Base-by-base conservation (phyloP, 2,797 vertebrate genomes). In the Molossus molossus region DNA sequence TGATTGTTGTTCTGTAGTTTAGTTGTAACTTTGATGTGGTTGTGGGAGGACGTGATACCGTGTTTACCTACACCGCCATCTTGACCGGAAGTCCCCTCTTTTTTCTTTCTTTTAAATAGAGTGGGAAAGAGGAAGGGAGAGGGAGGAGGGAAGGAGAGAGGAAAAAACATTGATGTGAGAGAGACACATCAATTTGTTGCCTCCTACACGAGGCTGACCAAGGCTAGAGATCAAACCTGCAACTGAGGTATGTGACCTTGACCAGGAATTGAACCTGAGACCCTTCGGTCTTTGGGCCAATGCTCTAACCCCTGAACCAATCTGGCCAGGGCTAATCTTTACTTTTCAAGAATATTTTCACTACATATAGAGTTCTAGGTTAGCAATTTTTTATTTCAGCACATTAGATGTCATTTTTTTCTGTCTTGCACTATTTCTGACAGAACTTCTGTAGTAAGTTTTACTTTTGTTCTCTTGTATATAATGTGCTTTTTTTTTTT, bases 401-500 rank as follows among this genome's bases (percentile, higher is more conserved):
- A 62, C 40, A 62, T 53, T 55, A 21, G 33, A 64, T 69, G 14
- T 20, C 45, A 55, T 62, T 82, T 21, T 29, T 62, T 90, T 77
- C 80, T 33, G 40, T 40, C 10, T 94, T 84, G 14, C 6, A 70
- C 29, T 69, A 48, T 60, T 85, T 45, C 17, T 79, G 64, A 90
- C 29, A 79, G 76, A 82, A 89, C 82, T 29, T 75, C 69, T 75
- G 12, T 82, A 81, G 50, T 82, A 75, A 55, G 57, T 80, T 48
- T 80, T 18, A 13, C 69, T 73, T 90, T 73, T 72, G 33, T 76
- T 83, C 69, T 94, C 29, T 75, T 89, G 23, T 58, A 83, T 76
- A n/a, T 76, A 75, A 50, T 82, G 12, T 58, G n/a, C 25, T 25
- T 75, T 88, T 58, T 40, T n/a, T 29, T 9, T 4, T 45, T 37